Evolutionary conservation across 1,140 invertebrate genomes (phyloP), one percentile per base, ranked within the genome.

Genomic region (Drosophila cardini): DNA sequence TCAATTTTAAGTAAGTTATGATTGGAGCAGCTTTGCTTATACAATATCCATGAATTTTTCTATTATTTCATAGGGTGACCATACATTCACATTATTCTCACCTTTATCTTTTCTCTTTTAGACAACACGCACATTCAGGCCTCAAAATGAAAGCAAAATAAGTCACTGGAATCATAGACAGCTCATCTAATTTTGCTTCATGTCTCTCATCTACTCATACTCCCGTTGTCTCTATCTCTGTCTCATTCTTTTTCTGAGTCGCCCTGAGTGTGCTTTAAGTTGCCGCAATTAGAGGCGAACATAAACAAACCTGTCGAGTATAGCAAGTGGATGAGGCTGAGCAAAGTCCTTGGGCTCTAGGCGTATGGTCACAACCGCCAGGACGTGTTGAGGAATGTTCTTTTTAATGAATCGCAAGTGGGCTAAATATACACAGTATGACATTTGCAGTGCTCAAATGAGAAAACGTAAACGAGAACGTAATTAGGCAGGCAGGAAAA

Each of bases 401-500:
- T 61, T 75, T 87, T 87, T 79, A 87, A 89, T 87, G 83, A 87
- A 80, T 83, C 69, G 69, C 65, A 50, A 62, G 72, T 26, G 45
- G 57, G 65, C 76, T 71, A 82, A 71, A 76, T 76, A 76, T 76
- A 79, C 13, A 4, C 13, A 38, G 15, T 2, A 36, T 16, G 16
- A 55, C 52, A 55, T 55, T 48, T 46, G 53, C 34, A 61, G 63
- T 53, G 63, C 56, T 46, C 32, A 72, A 81, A 71, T 71, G 55
- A 13, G 55, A 43, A 57, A 56, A 56, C 38, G 34, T 40, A 67
- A 85, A 85, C 81, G 73, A 86, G 72, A 77, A 53, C 42, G 63
- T 76, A 82, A 87, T 78, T 78, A 76, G 78, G 68, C 78, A 43
- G 18, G 75, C 69, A 64, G 45, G 10, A 32, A 43, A 55, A 60